These are phyloP conservation scores for Montipora capricornis DNA, from an alignment of 64 coral and sea anemone species.

Conservation along the genomic window DNA sequence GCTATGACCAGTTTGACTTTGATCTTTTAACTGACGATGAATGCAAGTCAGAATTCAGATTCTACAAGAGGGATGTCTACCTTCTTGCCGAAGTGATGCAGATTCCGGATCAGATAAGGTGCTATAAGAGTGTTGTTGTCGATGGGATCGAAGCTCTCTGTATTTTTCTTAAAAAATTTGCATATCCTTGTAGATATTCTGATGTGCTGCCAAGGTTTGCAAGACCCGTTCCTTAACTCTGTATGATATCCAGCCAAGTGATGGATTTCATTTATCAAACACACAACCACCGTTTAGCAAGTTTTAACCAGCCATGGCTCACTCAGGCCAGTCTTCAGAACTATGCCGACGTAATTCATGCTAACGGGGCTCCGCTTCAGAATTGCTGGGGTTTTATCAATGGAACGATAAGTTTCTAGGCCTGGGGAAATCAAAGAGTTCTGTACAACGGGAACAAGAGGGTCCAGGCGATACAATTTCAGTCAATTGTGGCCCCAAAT, in stretches of 20 bases:
- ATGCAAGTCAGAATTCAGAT: too few relatives aligned
- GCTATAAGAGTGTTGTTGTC: neutral
- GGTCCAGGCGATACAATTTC: neutral
- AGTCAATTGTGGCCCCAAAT: too few relatives aligned
- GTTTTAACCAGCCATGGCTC: neutral
- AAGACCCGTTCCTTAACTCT: neutral
- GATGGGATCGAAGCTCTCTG: too few relatives aligned
- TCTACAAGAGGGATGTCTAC: too few relatives aligned
- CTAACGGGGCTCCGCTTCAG: neutral
- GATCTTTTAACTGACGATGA: too few relatives aligned
- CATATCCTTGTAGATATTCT: neutral
- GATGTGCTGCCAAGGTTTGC: constrained; percentile 9
- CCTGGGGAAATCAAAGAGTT: neutral
- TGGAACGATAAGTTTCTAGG: neutral
- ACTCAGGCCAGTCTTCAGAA: neutral
- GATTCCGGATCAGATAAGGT: neutral
- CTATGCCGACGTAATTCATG: neutral
- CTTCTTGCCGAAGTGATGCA: too few relatives aligned
- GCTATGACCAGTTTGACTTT: too few relatives aligned
- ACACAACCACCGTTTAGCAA: neutral
- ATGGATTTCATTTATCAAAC: neutral
- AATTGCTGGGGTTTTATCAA: neutral
- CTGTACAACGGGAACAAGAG: neutral
- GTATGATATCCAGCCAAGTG: too few relatives aligned
- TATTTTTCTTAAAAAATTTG: too few relatives aligned